phyloP scores from a whole-genome alignment of 1,140 invertebrate species.

The Drosophila bipectinata region DNA sequence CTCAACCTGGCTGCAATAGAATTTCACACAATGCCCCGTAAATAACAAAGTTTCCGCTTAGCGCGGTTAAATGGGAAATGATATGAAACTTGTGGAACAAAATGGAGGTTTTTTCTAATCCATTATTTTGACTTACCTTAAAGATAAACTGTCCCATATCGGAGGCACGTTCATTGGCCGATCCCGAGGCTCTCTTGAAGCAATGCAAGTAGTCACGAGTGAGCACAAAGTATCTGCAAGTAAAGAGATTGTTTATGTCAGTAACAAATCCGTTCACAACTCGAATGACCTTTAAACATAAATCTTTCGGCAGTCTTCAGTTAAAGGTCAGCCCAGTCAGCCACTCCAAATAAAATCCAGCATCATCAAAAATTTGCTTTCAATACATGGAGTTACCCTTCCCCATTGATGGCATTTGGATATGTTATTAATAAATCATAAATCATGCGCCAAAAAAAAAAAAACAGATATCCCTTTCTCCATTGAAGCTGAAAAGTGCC shows the following conservation, averaged over 20 bases:
- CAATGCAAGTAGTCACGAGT: slow-evolving; percentile 89
- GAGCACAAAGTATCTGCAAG: slow-evolving; percentile 87
- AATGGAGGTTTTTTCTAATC: neutral
- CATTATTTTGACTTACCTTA: slow-evolving; percentile 85
- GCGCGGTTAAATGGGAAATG: slow-evolving; percentile 8
- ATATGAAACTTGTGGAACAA: neutral
- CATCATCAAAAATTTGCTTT: slow-evolving; percentile 30
- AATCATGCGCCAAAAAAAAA: slow-evolving; percentile 60
- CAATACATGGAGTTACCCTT: slow-evolving; percentile 24
- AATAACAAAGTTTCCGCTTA: slow-evolving; percentile 39
- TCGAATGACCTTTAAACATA: slow-evolving; percentile 36
- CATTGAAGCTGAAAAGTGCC: slow-evolving; percentile 8
- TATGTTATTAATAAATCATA: slow-evolving; percentile 75
- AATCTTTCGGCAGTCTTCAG: slow-evolving; percentile 39
- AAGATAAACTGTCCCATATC: slow-evolving; percentile 90
- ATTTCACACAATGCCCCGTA: slow-evolving; percentile 63
- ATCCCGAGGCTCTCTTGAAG: slow-evolving; percentile 87
- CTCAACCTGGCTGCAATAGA: slow-evolving; percentile 51
- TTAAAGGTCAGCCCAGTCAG: slow-evolving; percentile 57
- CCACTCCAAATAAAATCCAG: slow-evolving; percentile 29
- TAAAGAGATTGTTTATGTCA: slow-evolving; percentile 11
- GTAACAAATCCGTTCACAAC: slow-evolving; percentile 20
- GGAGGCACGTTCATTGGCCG: slow-evolving; percentile 86
- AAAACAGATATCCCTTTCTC: slow-evolving; percentile 2
- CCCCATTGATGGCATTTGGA: slow-evolving; percentile 44